phyloP scores from a whole-genome alignment of 2,797 vertebrate species.

The Cyprinella venusta region DNA sequence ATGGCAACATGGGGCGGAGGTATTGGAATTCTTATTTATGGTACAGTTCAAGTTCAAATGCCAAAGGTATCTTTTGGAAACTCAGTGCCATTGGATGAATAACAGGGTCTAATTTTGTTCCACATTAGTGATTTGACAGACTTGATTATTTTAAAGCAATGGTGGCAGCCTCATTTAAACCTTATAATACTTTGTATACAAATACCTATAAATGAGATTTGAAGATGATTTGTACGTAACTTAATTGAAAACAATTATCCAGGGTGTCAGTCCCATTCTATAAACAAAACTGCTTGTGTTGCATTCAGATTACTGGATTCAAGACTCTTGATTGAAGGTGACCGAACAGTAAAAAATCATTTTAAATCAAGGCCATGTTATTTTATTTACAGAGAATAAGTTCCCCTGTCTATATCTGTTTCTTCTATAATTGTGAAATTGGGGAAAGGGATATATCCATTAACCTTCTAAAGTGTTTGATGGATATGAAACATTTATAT shows the following conservation, averaged over 20 bases:
- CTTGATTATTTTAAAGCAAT: background rate
- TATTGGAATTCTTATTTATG: too few relatives aligned
- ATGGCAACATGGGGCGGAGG: background rate
- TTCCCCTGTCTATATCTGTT: background rate
- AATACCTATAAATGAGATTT: background rate
- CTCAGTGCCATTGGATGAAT: background rate
- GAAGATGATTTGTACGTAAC: background rate
- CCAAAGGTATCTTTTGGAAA: background rate
- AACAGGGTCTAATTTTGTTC: background rate
- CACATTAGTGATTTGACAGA: background rate
- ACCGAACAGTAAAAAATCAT: background rate
- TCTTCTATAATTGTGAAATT: background rate
- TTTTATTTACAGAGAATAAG: background rate
- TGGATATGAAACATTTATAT: slow-evolving; percentile 19
- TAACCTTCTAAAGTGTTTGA: slow-evolving; percentile 14
- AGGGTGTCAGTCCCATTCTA: background rate
- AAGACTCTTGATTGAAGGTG: background rate
- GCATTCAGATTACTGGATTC: too few relatives aligned
- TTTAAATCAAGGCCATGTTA: background rate
- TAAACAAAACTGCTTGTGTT: too few relatives aligned
- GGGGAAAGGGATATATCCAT: background rate
- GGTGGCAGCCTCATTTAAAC: background rate
- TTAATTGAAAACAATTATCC: slow-evolving; percentile 23
- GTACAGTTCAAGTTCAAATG: background rate
- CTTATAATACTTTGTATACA: background rate